phyloP scores from a whole-genome alignment of 2,888 invertebrate genomes.

The Leucozona laternaria region DNA sequence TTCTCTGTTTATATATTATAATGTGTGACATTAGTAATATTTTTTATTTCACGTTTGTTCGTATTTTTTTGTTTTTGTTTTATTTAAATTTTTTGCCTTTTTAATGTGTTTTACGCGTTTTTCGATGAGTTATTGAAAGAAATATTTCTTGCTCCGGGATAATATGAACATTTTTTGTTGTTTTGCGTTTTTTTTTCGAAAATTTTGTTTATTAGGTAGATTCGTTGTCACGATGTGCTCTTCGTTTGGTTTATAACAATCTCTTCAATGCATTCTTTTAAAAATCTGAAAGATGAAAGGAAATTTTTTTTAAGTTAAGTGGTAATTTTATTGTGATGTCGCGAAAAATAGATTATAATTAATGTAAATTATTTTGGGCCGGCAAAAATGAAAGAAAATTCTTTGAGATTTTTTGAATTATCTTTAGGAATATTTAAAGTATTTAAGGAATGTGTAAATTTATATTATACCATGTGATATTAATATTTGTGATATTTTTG shows the following conservation, averaged over 20 bases:
- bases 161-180: slow-evolving; percentile 53
- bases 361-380: slow-evolving; percentile 39
- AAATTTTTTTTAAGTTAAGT: slow-evolving; percentile 37
- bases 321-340: slow-evolving; percentile 46
- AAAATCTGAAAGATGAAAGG: slow-evolving; percentile 61
- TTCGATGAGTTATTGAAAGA: slow-evolving; percentile 73
- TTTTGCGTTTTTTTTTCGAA: slow-evolving; percentile 35
- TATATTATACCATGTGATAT: too few species aligned
- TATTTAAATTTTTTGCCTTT: slow-evolving; percentile 15
- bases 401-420: neutral
- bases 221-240: slow-evolving; percentile 75
- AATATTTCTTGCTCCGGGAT: slow-evolving; percentile 60
- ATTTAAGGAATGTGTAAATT: neutral
- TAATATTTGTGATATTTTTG: too few species aligned
- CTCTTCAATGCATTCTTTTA: slow-evolving; percentile 64
- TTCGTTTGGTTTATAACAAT: slow-evolving; percentile 67
- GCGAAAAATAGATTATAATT: slow-evolving; percentile 46
- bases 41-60: slow-evolving; percentile 41
- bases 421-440: neutral
- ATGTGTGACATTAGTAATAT: slow-evolving; percentile 56
- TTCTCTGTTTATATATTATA: slow-evolving; percentile 49
- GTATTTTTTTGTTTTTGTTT: slow-evolving; percentile 24
- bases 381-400: slow-evolving; percentile 37
- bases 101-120: slow-evolving; percentile 62
- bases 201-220: slow-evolving; percentile 67